Evolutionary conservation across 2,888 invertebrate genomes (phyloP).

Genomic region (Euphydryas editha): DNA sequence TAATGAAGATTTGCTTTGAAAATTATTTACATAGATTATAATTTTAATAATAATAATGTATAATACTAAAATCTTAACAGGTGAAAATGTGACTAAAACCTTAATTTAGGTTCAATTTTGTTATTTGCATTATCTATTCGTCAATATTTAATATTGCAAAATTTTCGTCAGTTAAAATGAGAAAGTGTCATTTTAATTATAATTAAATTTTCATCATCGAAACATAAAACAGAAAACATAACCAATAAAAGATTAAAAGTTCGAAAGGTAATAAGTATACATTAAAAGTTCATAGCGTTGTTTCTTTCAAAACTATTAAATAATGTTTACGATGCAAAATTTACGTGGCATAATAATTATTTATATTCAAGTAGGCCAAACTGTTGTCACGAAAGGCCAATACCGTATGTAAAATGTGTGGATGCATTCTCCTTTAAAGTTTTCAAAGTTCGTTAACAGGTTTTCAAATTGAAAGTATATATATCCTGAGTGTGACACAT

Average conservation of each 20-base stretch:
- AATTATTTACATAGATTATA: too few relatives aligned
- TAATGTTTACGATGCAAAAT: neutral
- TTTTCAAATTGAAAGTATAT: conserved; percentile 40
- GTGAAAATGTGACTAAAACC: too few relatives aligned
- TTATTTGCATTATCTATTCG: too few relatives aligned
- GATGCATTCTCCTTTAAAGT: conserved; percentile 41
- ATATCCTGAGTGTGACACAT: conserved; percentile 31
- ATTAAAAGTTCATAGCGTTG: neutral
- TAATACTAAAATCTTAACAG: too few relatives aligned
- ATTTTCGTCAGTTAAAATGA: too few relatives aligned
- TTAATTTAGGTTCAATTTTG: too few relatives aligned
- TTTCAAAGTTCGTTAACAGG: conserved; percentile 42
- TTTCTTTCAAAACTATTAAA: neutral
- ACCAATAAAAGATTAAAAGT: neutral
- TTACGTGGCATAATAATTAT: conserved; percentile 2
- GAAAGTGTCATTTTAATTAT: neutral
- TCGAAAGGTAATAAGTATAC: neutral
- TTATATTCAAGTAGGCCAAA: conserved; percentile 10
- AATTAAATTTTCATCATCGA: neutral
- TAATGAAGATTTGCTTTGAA: too few relatives aligned
- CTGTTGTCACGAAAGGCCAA: conserved; percentile 35
- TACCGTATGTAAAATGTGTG: conserved; percentile 36
- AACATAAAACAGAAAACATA: neutral
- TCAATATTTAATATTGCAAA: too few relatives aligned
- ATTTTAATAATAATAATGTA: too few relatives aligned